Conservation (phyloP, 2,113 vertebrate species). For the Addax nasomaculatus region DNA sequence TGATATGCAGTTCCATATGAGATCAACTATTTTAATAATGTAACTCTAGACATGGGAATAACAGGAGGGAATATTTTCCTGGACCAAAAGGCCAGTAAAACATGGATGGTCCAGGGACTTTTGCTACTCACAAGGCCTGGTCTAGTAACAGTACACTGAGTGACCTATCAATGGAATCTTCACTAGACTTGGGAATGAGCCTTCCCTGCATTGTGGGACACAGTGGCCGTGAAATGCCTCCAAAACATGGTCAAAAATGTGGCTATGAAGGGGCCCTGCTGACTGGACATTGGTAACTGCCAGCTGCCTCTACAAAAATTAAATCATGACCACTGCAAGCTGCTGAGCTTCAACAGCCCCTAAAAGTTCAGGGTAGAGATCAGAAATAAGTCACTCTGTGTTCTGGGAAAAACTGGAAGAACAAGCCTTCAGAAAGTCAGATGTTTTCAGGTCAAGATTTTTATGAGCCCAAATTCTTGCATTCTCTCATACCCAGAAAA, state of each 20-base stretch:
- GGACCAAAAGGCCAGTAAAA: background rate
- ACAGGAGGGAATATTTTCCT: background rate
- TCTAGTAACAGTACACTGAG: background rate
- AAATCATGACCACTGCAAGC: background rate
- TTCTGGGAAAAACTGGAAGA: background rate
- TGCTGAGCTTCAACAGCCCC: background rate
- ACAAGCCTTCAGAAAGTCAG: background rate
- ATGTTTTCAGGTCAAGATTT: background rate
- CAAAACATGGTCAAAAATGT: background rate
- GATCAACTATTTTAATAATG: background rate
- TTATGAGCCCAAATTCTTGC: background rate
- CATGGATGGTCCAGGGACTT: background rate
- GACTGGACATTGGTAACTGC: background rate
- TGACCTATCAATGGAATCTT: background rate
- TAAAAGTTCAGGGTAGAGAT: background rate
- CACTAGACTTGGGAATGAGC: background rate
- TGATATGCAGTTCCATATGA: background rate
- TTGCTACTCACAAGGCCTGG: background rate
- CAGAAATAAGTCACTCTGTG: background rate
- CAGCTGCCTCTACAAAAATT: background rate
- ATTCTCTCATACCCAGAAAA: background rate
- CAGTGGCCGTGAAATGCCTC: background rate
- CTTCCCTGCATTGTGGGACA: background rate
- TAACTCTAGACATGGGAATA: background rate
- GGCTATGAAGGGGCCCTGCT: background rate